Evolutionary conservation across 2,888 invertebrate species (phyloP), one percentile per base, ranked within the genome.

Genomic region (Yponomeuta sedellus): DNA sequence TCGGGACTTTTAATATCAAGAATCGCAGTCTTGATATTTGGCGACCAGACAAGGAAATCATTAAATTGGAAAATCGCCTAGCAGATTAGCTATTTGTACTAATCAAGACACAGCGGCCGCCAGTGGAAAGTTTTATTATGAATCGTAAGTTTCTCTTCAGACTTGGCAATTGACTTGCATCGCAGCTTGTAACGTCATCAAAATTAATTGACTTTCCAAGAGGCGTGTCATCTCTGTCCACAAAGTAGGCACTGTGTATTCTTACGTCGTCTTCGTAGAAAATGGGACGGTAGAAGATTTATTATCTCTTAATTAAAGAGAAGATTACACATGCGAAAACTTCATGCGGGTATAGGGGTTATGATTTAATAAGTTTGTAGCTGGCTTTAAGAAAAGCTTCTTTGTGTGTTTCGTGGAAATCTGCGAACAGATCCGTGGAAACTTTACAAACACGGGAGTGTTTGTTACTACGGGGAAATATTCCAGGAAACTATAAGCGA

Each of bases 261-360:
- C 44, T 52, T 52, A 52, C 12, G 44, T 52, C 44, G 44, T 52
- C 1, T 22, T 59, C 22, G 22, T 28, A 62, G 28, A 39, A 62
- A 25, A 62, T 10, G 25, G 39, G 34, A 34, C 19, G 28, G 12
- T 62, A 16, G 22, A 25, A 34, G 39, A 62, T 62, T 62, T 62
- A 62, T 62, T 62, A 28, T n/a, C 28, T 62, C 62, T 62, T 62
- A 62, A 62, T 62, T 62, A 62, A 20, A 19, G 8, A 28, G 39
- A 39, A 39, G 25, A 28, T 39, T 39, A n/a, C 39, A 62, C 25
- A 62, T 28, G 39, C 25, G 62, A 62, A 62, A 62, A 39, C 16
- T 62, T 62, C 39, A 62, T 62, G 62, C 62, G 16, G 10, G 62
- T 16, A 62, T 62, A 39, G 39, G 62, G 62, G 62, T 28, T 52